Evolutionary conservation across 2,113 vertebrate species (phyloP).

Genomic region (Coturnix japonica): DNA sequence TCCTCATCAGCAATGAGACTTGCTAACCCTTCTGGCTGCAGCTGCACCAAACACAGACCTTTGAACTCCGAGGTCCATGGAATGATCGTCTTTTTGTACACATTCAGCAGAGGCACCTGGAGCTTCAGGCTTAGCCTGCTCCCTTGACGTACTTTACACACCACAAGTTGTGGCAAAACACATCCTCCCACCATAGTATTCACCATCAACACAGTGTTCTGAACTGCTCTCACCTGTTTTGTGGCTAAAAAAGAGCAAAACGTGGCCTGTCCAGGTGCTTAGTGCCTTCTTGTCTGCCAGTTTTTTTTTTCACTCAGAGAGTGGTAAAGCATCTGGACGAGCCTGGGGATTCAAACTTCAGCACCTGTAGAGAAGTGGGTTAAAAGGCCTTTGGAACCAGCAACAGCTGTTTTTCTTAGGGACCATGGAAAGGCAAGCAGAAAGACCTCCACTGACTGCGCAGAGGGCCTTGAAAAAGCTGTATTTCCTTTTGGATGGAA

Average conservation of each 20-base stretch:
- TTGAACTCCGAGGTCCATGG: neutral
- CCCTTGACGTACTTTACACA: neutral
- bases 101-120: neutral
- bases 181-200: accelerated
- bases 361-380: neutral
- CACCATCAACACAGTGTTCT: neutral
- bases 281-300: neutral
- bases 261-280: neutral
- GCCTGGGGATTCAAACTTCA: neutral
- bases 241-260: neutral
- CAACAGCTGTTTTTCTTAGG: neutral
- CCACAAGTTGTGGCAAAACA: neutral
- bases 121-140: neutral
- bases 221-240: neutral
- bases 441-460: neutral
- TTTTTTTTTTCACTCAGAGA: neutral
- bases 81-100: neutral
- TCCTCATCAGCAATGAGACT: neutral
- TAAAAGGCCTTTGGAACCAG: neutral
- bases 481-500: neutral
- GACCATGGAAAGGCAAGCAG: neutral
- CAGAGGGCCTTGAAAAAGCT: neutral
- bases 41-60: neutral
- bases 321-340: neutral
- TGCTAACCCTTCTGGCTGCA: neutral